Conservation (phyloP, 2,888 invertebrate genomes). For the Biston stratarius region DNA sequence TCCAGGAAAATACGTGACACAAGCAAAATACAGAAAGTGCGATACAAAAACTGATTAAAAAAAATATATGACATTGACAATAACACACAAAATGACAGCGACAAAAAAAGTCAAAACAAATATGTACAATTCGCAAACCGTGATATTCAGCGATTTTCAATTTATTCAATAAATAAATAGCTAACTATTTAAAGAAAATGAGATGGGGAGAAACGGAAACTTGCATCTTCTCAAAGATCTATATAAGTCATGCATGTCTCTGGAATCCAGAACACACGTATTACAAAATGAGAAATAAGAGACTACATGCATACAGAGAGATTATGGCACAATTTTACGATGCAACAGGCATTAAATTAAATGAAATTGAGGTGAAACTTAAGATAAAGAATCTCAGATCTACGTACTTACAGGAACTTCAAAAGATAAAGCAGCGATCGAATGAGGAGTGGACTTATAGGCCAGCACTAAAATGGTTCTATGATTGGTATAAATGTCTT, state of each 20-base stretch:
- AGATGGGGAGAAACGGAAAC: slow-evolving; percentile 79
- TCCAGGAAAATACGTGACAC: too few species aligned
- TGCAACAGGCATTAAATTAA: slow-evolving; percentile 63
- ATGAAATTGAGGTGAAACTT: slow-evolving; percentile 60
- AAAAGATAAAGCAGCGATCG: slow-evolving; percentile 66
- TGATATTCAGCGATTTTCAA: neutral
- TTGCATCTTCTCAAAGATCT: slow-evolving; percentile 76
- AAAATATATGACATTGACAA: neutral
- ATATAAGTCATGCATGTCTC: slow-evolving; percentile 70
- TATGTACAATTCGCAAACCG: neutral
- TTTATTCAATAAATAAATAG: neutral
- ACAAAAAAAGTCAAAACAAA: neutral
- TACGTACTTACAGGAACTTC: slow-evolving; percentile 69
- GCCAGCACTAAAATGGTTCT: slow-evolving; percentile 70
- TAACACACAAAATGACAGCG: neutral
- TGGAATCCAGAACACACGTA: slow-evolving; percentile 72
- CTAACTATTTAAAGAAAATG: slow-evolving; percentile 53
- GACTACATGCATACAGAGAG: slow-evolving; percentile 65
- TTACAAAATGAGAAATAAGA: slow-evolving; percentile 67
- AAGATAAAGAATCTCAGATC: slow-evolving; percentile 71
- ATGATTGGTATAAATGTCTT: slow-evolving; percentile 62
- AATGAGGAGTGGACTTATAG: slow-evolving; percentile 56
- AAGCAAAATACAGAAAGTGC: neutral
- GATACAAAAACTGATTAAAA: neutral
- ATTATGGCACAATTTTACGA: slow-evolving; percentile 63